Conservation (phyloP, 2,888 invertebrate species). For the Deilephila porcellus region DNA sequence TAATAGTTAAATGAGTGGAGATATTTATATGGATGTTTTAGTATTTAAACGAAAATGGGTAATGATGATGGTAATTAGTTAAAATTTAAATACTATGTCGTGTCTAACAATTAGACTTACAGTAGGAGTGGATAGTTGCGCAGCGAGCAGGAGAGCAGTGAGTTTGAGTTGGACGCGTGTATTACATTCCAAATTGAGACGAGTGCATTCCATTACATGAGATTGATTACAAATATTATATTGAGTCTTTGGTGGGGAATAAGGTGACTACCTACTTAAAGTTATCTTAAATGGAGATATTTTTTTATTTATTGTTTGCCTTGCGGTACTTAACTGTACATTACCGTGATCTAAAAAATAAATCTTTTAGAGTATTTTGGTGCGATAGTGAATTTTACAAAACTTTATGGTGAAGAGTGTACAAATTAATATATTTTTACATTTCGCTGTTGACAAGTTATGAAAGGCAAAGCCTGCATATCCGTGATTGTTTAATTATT, state of each 20-base stretch:
- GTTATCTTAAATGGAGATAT: slow-evolving; percentile 58
- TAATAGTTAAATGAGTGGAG: slow-evolving; percentile 71
- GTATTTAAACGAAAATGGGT: slow-evolving; percentile 72
- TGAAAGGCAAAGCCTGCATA: slow-evolving; percentile 78
- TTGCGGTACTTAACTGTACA: slow-evolving; percentile 73
- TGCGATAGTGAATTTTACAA: slow-evolving; percentile 84
- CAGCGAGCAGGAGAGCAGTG: slow-evolving; percentile 39
- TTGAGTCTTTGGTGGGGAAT: slow-evolving; percentile 75
- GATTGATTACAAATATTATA: slow-evolving; percentile 52
- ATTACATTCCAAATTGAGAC: slow-evolving; percentile 67
- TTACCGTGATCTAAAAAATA: slow-evolving; percentile 67
- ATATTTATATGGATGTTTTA: slow-evolving; percentile 81
- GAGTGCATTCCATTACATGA: slow-evolving; percentile 68
- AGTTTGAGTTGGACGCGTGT: slow-evolving; percentile 32
- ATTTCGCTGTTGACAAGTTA: slow-evolving; percentile 81
- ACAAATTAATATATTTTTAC: slow-evolving; percentile 85
- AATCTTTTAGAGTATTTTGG: slow-evolving; percentile 80
- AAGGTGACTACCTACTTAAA: slow-evolving; percentile 69
- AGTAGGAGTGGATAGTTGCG: slow-evolving; percentile 47
- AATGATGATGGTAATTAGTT: slow-evolving; percentile 55
- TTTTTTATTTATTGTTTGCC: slow-evolving; percentile 70
- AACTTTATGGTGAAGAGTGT: slow-evolving; percentile 76
- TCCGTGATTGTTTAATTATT: slow-evolving; percentile 80
- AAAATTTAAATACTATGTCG: slow-evolving; percentile 47
- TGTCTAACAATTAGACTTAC: slow-evolving; percentile 48